Base-by-base conservation (phyloP, 2,888 invertebrate species). In the Epinotia bilunana region DNA sequence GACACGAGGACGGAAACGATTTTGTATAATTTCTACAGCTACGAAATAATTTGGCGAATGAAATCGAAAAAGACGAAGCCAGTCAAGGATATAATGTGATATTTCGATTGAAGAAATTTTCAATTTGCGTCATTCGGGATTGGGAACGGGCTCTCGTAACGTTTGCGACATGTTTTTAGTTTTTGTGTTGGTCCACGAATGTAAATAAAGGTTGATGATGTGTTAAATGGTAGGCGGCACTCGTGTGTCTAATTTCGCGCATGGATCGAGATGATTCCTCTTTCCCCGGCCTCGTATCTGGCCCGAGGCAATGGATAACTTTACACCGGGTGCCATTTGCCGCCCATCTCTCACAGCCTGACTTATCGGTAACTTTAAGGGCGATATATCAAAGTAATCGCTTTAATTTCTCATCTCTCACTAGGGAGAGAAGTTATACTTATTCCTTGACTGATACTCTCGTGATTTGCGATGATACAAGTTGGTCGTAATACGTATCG, bases 321-420 rank as follows among this genome's bases (percentile, higher is more conserved):
- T 92, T 89, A 89, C 90, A 91, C 87, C 83, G 90, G 87, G 88
- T 90, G 90, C 91, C 91, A 89, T 91, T 92, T 87, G 89, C 88
- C 89, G 88, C 89, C 91, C 90, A 92, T 91, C 91, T 89, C 90
- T 88, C 89, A 72, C 79, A 84, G 87, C 86, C 87, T 93, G 92
- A 93, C 92, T 93, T 94, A 94, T 93, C 91, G 92, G 91, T 85
- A 91, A 93, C 89, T 93, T 92, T 91, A 90, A 91, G 87, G 85
- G 88, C 88, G 83, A 93, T 94, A 92, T 92, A 92, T 94, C 93
- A 93, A 90, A 90, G 92, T 93, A 92, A 94, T 93, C 90, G 92
- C 88, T 91, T 93, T 92, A 94, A 93, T 94, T 93, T 93, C 93
- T 93, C 93, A 93, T 93, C 91, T 92, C 88, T 88, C 88, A 88